phyloP scores from a whole-genome alignment of 2,797 vertebrate genomes.

The Gymnothorax reevesii region DNA sequence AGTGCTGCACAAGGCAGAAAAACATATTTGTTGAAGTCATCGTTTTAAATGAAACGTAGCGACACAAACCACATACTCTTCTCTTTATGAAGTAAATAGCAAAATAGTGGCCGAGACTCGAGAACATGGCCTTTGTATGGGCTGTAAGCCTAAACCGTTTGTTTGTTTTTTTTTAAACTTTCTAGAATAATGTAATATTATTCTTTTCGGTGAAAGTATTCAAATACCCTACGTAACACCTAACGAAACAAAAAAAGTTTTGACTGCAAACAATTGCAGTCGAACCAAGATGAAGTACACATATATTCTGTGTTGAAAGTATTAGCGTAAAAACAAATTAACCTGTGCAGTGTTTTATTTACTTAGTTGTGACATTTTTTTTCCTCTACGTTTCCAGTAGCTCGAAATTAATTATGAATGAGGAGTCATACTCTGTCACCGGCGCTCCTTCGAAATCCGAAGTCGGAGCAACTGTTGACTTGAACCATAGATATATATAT shows the following conservation, averaged over 20 bases:
- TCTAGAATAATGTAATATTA: background rate
- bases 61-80: background rate
- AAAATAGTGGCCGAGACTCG: background rate
- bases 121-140: background rate
- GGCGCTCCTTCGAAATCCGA: background rate
- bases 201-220: background rate
- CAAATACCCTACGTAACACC: background rate
- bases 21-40: background rate
- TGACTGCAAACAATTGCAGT: background rate
- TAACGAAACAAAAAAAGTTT: background rate
- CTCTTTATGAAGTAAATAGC: background rate
- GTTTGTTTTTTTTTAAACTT: background rate
- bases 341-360: conserved; percentile 12
- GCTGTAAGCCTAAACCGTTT: too few relatives aligned
- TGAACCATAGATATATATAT: too few relatives aligned
- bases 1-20: conserved; percentile 29
- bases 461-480: conserved; percentile 7
- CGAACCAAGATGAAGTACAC: background rate
- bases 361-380: background rate
- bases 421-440: background rate
- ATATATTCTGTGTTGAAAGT: background rate
- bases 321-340: background rate
- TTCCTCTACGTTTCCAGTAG: background rate
- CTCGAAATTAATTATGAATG: conserved; percentile 3
- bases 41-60: background rate